Base-by-base conservation (phyloP, 2,888 invertebrate genomes). In the Idaea aversata region DNA sequence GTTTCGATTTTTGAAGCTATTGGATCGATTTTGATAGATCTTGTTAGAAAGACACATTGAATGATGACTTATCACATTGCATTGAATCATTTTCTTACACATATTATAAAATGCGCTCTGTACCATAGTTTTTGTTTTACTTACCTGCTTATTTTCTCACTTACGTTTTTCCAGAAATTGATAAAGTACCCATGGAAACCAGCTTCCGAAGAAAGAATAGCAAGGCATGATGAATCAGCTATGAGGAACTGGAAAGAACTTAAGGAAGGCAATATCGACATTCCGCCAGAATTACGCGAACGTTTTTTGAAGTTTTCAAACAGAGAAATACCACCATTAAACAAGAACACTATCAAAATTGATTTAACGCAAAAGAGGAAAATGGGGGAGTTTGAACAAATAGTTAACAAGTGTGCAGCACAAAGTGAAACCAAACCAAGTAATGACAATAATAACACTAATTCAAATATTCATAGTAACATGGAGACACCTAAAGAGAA, bases 191-290 rank as follows among this genome's bases (percentile, higher is more conserved):
- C 94, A 59, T 97, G 96, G 96, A 88, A 90, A 61, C 95, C 95
- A 67, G 90, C 90, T 10, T 91, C 93, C 34, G 83, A 89, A 5
- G 83, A 94, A 61, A 90, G 94, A 61, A 94, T 96, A 35, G 83
- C 91, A 58, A 90, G 93, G 7, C 97, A 97, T 77, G 97, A 97
- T 77, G 87, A 90, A 65, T 87, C 88, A 0, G 97, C 95, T 0
- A 88, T 95, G 77, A 88, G 93, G 70, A 97, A 97, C 84, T 97
- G 97, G 97, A 88, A 93, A 65, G 87, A 93, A 70, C 93, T 96
- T 7, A 94, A 93, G 70, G 85, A 93, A 38, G 95, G 94, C 6
- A 85, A 94, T 69, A 74, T 96, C 15, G 82, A 91, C 62, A 88
- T 93, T 68, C 77, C 92, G 38, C 77, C 89, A 25, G 82, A 91